Evolutionary conservation across 2,888 invertebrate species (phyloP).

Genomic region (Ophion obscuratus): DNA sequence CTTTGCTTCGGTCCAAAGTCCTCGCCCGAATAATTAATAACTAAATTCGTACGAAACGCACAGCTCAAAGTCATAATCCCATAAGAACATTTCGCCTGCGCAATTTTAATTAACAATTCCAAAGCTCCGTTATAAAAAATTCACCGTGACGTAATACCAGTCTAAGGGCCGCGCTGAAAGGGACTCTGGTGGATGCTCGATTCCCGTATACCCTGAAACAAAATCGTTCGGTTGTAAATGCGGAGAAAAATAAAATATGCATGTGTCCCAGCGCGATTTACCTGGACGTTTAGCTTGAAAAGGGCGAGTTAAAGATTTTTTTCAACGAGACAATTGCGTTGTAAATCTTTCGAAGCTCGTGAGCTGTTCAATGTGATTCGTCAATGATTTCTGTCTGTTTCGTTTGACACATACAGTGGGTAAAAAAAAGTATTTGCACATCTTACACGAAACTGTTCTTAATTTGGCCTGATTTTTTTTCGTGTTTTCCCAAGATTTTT

Average conservation of each 20-base stretch:
- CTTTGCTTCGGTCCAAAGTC: slow-evolving; percentile 52
- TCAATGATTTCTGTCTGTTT: slow-evolving; percentile 7
- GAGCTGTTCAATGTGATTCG: slow-evolving; percentile 33
- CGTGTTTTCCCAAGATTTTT: no score
- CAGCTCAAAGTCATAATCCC: slow-evolving; percentile 52
- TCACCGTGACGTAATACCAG: slow-evolving; percentile 30
- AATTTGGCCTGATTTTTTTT: no score
- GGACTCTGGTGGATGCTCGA: slow-evolving; percentile 14
- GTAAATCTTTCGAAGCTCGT: slow-evolving; percentile 53
- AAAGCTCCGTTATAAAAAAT: slow-evolving; percentile 48
- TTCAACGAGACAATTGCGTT: slow-evolving; percentile 64
- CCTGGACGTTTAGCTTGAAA: not conserved
- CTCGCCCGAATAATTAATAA: slow-evolving; percentile 65
- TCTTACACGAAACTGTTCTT: no score
- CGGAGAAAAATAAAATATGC: not conserved
- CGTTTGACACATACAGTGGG: not conserved
- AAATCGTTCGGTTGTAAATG: not conserved
- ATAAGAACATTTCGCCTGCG: slow-evolving; percentile 60
- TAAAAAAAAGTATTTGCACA: not conserved
- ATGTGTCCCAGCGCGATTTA: slow-evolving; percentile 28
- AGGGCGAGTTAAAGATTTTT: slow-evolving; percentile 30
- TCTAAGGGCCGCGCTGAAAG: not conserved
- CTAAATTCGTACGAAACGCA: slow-evolving; percentile 59
- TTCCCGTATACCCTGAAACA: not conserved
- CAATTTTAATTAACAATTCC: slow-evolving; percentile 67